A percentile compares a stretch with the other conserved stretches of the same genome.
Evolutionary conservation across 2,113 vertebrate genomes (phyloP).

Genomic region (Plectropomus leopardus): DNA sequence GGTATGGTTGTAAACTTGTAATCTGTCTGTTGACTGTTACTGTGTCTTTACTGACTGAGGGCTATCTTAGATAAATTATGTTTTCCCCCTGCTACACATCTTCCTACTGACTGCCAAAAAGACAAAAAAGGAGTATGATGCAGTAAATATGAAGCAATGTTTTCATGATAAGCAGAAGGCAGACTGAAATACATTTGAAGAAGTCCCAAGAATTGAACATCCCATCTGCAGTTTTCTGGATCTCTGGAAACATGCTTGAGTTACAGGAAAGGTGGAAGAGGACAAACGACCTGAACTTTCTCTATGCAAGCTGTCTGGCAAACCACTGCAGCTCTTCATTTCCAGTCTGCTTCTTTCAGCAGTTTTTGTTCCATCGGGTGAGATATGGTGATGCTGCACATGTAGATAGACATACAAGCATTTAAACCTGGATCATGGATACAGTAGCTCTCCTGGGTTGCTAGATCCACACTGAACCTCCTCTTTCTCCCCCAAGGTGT

Average conservation of each 20-base stretch:
- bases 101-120: slow-evolving; percentile 53
- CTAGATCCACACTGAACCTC: slow-evolving; percentile 9
- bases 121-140: slow-evolving; percentile 19
- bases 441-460: neutral
- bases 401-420: slow-evolving; percentile 37
- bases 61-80: slow-evolving; percentile 63
- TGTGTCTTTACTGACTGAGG: slow-evolving; percentile 72
- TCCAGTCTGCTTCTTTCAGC: slow-evolving; percentile 23
- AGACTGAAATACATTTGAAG: neutral
- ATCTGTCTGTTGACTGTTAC: slow-evolving; percentile 55
- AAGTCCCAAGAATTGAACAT: neutral
- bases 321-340: slow-evolving; percentile 47
- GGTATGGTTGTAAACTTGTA: slow-evolving; percentile 24
- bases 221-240: slow-evolving; percentile 24
- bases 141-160: slow-evolving; percentile 23
- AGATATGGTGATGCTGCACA: slow-evolving; percentile 5
- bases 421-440: slow-evolving; percentile 10
- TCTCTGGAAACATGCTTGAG: slow-evolving; percentile 15
- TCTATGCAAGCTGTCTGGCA: slow-evolving; percentile 70
- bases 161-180: neutral
- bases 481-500: slow-evolving; percentile 4
- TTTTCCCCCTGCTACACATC: slow-evolving; percentile 39
- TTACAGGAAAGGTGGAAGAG: slow-evolving; percentile 7
- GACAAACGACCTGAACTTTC: slow-evolving; percentile 28
- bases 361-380: neutral